phyloP scores from a whole-genome alignment of 2,113 vertebrate species.

The Bufo bufo region DNA sequence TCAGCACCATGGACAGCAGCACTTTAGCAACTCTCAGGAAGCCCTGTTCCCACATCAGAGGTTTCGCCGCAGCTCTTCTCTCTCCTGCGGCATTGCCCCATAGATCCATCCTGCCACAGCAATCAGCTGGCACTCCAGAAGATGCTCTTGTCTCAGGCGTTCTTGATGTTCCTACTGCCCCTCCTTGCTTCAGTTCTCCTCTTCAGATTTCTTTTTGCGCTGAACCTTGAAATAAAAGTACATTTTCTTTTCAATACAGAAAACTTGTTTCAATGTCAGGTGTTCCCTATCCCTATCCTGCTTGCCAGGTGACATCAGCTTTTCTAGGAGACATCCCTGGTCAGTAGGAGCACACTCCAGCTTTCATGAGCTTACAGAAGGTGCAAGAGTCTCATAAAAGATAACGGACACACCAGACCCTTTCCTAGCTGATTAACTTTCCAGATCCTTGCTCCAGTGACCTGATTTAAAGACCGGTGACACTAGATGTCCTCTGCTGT shows the following conservation, averaged over 20 bases:
- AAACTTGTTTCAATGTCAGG: background rate
- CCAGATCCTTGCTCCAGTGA: background rate
- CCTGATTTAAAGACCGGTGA: background rate
- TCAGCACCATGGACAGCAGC: slow-evolving; percentile 80
- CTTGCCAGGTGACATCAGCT: background rate
- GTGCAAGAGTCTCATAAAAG: background rate
- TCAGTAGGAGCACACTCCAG: background rate
- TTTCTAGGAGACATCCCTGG: too few species aligned
- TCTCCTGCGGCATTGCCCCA: slow-evolving; percentile 63
- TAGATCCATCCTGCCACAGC: slow-evolving; percentile 63
- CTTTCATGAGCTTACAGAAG: background rate
- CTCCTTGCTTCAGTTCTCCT: background rate
- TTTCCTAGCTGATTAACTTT: slow-evolving; percentile 46
- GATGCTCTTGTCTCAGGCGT: slow-evolving; percentile 19
- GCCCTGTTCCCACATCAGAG: slow-evolving; percentile 53
- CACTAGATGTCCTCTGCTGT: background rate
- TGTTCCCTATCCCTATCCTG: background rate
- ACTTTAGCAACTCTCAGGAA: slow-evolving; percentile 75
- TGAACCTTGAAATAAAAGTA: slow-evolving; percentile 13
- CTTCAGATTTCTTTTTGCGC: slow-evolving; percentile 23
- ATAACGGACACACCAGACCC: background rate
- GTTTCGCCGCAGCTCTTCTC: slow-evolving; percentile 60
- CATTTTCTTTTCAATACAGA: fast-evolving
- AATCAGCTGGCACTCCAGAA: slow-evolving; percentile 21
- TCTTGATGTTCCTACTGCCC: background rate